Evolutionary conservation across 1,140 invertebrate species (phyloP).

Genomic region (Stegodyphus dumicola): DNA sequence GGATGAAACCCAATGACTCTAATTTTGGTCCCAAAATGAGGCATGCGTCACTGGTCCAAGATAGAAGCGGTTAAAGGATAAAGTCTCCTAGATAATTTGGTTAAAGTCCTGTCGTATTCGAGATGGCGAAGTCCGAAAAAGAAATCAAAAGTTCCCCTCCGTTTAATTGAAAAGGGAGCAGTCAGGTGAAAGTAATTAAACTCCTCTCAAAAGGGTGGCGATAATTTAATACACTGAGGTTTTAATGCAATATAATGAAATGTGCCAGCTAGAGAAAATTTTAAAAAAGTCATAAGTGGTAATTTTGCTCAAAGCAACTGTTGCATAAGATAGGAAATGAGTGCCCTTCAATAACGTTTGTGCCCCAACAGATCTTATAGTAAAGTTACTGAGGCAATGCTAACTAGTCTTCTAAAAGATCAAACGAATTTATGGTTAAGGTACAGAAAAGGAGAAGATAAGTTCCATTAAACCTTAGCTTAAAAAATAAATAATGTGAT

Average conservation of each 20-base stretch:
- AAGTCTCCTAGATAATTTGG: constrained; percentile 41
- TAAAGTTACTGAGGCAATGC: too few relatives aligned
- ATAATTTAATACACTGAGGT: constrained; percentile 46
- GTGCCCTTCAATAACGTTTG: too few relatives aligned
- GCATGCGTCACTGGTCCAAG: constrained; percentile 21
- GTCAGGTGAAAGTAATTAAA: constrained; percentile 55
- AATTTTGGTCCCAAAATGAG: constrained; percentile 24
- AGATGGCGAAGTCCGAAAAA: constrained; percentile 13
- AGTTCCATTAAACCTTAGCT: too few relatives aligned
- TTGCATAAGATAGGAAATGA: too few relatives aligned
- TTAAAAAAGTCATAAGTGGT: background rate
- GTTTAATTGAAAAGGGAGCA: constrained; percentile 58
- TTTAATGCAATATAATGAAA: constrained; percentile 8
- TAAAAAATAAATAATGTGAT: too few relatives aligned
- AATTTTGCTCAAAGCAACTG: too few relatives aligned
- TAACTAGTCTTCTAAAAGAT: too few relatives aligned
- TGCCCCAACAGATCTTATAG: too few relatives aligned
- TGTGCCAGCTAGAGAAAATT: background rate
- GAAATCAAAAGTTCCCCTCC: constrained; percentile 44
- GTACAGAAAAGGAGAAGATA: too few relatives aligned
- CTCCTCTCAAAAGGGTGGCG: constrained; percentile 36
- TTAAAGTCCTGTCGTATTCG: constrained; percentile 35
- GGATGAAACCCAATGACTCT: constrained; percentile 15
- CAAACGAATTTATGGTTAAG: too few relatives aligned
- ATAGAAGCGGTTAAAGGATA: constrained; percentile 32